Base-by-base conservation (phyloP, 2,113 vertebrate genomes). In the Pseudois nayaur region DNA sequence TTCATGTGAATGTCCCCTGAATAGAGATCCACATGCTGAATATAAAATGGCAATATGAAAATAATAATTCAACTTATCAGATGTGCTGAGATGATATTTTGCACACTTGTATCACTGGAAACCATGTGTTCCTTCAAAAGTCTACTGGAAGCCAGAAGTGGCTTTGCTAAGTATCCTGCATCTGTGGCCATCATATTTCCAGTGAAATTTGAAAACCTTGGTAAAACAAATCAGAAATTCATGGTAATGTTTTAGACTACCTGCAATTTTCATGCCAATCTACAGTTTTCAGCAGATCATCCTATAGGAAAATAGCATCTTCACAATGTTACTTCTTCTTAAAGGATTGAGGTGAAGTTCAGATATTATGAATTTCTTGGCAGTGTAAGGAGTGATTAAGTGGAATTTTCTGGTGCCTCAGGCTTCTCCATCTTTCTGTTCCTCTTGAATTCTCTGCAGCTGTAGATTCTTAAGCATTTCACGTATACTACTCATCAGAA, bases 41-140 rank as follows among this genome's bases (percentile, higher is more conserved):
- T 60, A 89, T 78, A 60, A 95, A 97, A 87, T 52, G 19, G 4
- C 31, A 45, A 87, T 64, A 64, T n/a, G 83, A 93, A 87, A 96
- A 88, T 57, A 91, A 92, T 52, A 79, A 55, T 79, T 84, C 57
- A 91, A 15, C n/a, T 94, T 93, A 91, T 57, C 74, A 86, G 14
- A 57, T 29, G 40, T 78, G 10, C 2, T 78, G 55, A 93, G 64
- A 88, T 5, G 31, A 19, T 48, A 48, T 87, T 90, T 93, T 95
- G 29, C 29, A 59, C 8, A 86, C n/a, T 17, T 71, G 17, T 74
- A 40, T 43, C 43, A 74, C n/a, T 87, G 33, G 29, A 74, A 74
- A 36, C 19, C 2, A 2, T 19, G 3, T 60, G 36, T 54, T 45
- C 11, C 88, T 31, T 96, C 57, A 52, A 81, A 86, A 29, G 48